phyloP scores from a whole-genome alignment of 2,888 invertebrate genomes.

The Crocallis elinguaria region DNA sequence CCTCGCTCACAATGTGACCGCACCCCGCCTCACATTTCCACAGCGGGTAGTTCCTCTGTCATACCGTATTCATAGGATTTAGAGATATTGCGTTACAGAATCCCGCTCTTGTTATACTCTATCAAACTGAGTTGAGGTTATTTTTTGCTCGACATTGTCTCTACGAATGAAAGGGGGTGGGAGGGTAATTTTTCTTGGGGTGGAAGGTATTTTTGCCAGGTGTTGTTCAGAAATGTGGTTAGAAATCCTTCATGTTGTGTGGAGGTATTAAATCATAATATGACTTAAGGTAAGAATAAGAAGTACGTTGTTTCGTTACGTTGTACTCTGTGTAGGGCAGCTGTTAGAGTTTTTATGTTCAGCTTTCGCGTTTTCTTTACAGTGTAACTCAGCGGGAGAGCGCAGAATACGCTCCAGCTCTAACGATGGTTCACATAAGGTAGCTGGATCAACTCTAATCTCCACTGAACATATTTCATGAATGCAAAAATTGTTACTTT shows the following conservation, averaged over 20 bases:
- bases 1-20: slow-evolving; percentile 30
- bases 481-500: too few species aligned
- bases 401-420: too few species aligned
- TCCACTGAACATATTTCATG: too few species aligned
- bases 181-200: slow-evolving; percentile 23
- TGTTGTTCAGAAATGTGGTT: slow-evolving; percentile 23
- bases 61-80: slow-evolving; percentile 74
- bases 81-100: slow-evolving; percentile 63
- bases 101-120: slow-evolving; percentile 42
- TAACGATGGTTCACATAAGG: too few species aligned
- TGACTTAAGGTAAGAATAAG: too few species aligned
- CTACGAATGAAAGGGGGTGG: neutral
- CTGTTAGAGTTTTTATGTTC: too few species aligned
- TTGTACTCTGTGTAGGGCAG: too few species aligned
- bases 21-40: slow-evolving; percentile 34
- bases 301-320: too few species aligned
- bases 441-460: too few species aligned
- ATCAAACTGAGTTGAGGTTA: slow-evolving; percentile 23
- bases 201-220: slow-evolving; percentile 15
- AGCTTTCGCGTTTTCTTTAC: too few species aligned
- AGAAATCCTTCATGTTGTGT: slow-evolving; percentile 14
- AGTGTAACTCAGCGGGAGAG: too few species aligned
- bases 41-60: slow-evolving; percentile 55
- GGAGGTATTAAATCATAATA: too few species aligned
- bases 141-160: slow-evolving; percentile 35